Conservation (phyloP, 1,140 invertebrate species). For the Lasioglossum albipes region DNA sequence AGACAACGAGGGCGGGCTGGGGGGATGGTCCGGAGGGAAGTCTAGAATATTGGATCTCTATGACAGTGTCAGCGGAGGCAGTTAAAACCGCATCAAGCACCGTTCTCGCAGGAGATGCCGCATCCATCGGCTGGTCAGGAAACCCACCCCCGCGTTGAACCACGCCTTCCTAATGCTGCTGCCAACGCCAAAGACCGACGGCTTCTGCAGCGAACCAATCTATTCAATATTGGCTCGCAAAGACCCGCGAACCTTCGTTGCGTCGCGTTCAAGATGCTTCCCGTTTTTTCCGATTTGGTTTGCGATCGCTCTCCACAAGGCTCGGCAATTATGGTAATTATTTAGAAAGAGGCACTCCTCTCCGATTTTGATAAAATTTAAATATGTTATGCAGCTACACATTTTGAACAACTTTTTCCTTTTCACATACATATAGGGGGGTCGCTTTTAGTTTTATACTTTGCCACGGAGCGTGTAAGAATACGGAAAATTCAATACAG, state of each 20-base stretch:
- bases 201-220: neutral
- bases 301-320: neutral
- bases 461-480: too few relatives aligned
- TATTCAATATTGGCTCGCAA: constrained; percentile 24
- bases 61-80: constrained; percentile 48
- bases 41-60: constrained; percentile 31
- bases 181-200: constrained; percentile 56
- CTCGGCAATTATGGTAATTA: neutral
- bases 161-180: constrained; percentile 63
- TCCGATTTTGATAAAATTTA: too few relatives aligned
- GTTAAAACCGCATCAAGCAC: constrained; percentile 69
- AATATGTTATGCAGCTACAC: too few relatives aligned
- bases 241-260: neutral
- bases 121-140: constrained; percentile 34
- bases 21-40: too few relatives aligned
- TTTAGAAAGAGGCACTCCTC: too few relatives aligned
- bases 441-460: too few relatives aligned
- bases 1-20: neutral
- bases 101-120: constrained; percentile 19
- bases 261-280: neutral
- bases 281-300: neutral
- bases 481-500: too few relatives aligned
- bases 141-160: constrained; percentile 7
- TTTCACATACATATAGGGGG: too few relatives aligned
- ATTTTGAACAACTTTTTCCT: too few relatives aligned